Evolutionary conservation across 2,888 invertebrate species (phyloP).

Genomic region (Eristalinus aeneus): DNA sequence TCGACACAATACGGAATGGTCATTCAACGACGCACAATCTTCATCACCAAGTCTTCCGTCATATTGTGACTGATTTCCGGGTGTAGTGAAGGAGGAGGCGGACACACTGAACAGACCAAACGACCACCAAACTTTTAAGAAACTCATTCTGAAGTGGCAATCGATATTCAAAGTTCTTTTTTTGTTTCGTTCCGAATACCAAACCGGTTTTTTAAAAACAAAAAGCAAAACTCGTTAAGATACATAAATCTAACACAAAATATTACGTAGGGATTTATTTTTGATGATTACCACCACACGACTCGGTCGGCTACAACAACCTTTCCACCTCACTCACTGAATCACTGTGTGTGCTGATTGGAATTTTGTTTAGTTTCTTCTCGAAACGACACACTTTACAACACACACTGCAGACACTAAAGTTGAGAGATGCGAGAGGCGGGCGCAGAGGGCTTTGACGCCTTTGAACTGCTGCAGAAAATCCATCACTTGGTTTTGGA

Average conservation of each 20-base stretch:
- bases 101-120: background rate
- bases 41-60: slow-evolving; percentile 29
- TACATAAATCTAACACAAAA: slow-evolving; percentile 26
- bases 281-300: slow-evolving; percentile 26
- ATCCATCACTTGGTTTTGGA: background rate
- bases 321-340: background rate
- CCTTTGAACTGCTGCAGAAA: slow-evolving; percentile 15
- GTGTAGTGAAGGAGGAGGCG: background rate
- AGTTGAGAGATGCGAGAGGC: background rate
- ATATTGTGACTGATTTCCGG: slow-evolving; percentile 2
- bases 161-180: slow-evolving; percentile 41
- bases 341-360: background rate
- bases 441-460: background rate
- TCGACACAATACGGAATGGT: slow-evolving; percentile 39
- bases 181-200: background rate
- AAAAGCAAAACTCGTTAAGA: slow-evolving; percentile 3
- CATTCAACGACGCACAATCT: slow-evolving; percentile 20
- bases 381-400: background rate
- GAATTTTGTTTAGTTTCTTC: slow-evolving; percentile 1
- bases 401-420: background rate
- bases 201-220: slow-evolving; percentile 43
- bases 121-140: background rate
- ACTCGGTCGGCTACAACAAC: background rate
- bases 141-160: slow-evolving; percentile 21
- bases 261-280: slow-evolving; percentile 53